A percentile compares a stretch with the other conserved stretches of the same genome.
phyloP scores from a whole-genome alignment of 2,113 vertebrate species.

The Cranoglanis bouderius region DNA sequence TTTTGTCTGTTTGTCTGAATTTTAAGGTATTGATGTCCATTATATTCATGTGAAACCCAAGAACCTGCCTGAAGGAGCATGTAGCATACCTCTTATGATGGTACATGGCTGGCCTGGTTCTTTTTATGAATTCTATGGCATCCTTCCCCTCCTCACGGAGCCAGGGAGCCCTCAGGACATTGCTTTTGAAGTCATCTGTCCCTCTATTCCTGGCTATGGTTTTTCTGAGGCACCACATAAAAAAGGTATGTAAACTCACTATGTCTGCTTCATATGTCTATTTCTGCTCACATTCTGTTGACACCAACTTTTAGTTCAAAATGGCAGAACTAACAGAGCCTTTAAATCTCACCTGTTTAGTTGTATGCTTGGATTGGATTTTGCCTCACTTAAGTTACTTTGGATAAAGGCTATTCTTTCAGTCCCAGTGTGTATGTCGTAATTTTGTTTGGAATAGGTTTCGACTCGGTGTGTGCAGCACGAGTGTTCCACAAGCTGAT shows the following conservation, averaged over 20 bases:
- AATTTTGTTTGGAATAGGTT: constrained; percentile 64
- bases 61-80: constrained; percentile 65
- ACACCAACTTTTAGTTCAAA: background rate
- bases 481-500: constrained; percentile 84
- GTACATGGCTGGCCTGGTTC: constrained; percentile 89
- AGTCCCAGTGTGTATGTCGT: background rate
- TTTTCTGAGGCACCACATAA: constrained; percentile 84
- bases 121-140: constrained; percentile 87
- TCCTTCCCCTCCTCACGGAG: constrained; percentile 81
- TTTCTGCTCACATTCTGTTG: background rate
- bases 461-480: constrained; percentile 76
- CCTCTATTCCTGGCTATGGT: constrained; percentile 88
- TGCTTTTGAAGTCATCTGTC: constrained; percentile 85
- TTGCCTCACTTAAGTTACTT: background rate
- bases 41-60: constrained; percentile 82
- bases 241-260: constrained; percentile 60
- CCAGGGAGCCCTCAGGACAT: constrained; percentile 61
- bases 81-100: constrained; percentile 79
- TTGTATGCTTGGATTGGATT: background rate
- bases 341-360: background rate
- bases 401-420: background rate
- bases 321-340: background rate
- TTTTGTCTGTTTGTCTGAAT: constrained; percentile 13
- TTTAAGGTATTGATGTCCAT: constrained; percentile 81
- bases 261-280: background rate